Conservation (phyloP, 2,888 invertebrate genomes). For the Megamerina dolium region DNA sequence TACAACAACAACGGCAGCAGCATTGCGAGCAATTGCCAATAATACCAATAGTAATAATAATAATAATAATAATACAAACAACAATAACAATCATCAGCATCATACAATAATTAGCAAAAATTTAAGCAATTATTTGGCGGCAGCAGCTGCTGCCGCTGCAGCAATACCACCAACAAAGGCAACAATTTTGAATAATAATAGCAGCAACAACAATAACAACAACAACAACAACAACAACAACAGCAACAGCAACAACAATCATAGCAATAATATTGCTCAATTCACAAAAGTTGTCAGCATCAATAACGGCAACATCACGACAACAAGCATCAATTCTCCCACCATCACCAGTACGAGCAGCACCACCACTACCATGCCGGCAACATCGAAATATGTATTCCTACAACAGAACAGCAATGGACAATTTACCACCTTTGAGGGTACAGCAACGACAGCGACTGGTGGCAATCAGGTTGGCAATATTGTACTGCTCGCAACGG, state of each 20-base stretch:
- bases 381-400: constrained; percentile 44
- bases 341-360: constrained; percentile 15
- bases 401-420: constrained; percentile 43
- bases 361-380: constrained; percentile 24
- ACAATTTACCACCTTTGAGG: constrained; percentile 35
- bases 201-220: no score
- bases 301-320: constrained; percentile 4
- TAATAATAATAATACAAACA: no score
- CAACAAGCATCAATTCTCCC: constrained; percentile 18
- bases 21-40: constrained; percentile 14
- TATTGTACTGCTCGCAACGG: constrained; percentile 46
- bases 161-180: no score
- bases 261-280: not conserved
- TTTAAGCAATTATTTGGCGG: no score
- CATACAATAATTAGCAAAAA: no score
- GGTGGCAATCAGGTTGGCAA: constrained; percentile 30
- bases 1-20: constrained; percentile 15
- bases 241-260: constrained; percentile 16
- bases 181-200: no score
- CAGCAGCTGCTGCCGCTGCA: no score
- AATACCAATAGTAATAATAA: constrained; percentile 14
- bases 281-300: constrained; percentile 8
- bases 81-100: no score
- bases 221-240: constrained; percentile 6
- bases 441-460: constrained; percentile 19